Conservation (phyloP, 2,888 invertebrate species). For the Parnassius apollo region DNA sequence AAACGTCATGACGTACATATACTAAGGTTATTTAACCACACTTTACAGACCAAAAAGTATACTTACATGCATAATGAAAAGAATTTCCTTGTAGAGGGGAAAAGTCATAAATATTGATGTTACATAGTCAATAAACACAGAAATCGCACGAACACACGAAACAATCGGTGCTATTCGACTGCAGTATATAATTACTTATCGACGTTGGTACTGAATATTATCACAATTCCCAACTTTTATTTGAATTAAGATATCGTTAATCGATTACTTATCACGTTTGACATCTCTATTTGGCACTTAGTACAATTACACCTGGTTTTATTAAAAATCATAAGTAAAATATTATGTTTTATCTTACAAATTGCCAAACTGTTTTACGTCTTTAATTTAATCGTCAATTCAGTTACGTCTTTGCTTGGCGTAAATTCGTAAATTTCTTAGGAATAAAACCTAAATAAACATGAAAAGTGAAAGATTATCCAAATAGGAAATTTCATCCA, state of each 20-base stretch:
- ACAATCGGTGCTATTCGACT: constrained; percentile 12
- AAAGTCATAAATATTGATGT: constrained; percentile 1
- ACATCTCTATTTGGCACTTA: constrained; percentile 1
- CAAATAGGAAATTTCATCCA: too few species aligned
- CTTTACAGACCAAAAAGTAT: neutral
- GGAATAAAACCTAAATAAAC: too few species aligned
- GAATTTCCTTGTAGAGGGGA: constrained; percentile 14
- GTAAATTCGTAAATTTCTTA: too few species aligned
- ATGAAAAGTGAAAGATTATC: too few species aligned
- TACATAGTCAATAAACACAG: constrained; percentile 18
- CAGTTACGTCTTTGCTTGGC: too few species aligned
- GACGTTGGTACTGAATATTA: constrained; percentile 5
- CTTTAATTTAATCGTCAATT: neutral
- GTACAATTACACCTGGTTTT: neutral
- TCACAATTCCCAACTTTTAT: constrained; percentile 12
- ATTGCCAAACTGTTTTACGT: neutral
- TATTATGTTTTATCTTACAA: neutral
- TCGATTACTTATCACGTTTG: constrained; percentile 9
- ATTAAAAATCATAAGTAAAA: neutral
- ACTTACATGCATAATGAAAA: constrained; percentile 18
- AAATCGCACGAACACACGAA: constrained; percentile 14
- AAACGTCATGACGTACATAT: neutral
- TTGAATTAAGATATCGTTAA: constrained; percentile 15
- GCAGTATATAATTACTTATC: constrained; percentile 21
- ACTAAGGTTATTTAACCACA: neutral